Conservation (phyloP, 2,888 invertebrate genomes). For the Drosophila sordidula region DNA sequence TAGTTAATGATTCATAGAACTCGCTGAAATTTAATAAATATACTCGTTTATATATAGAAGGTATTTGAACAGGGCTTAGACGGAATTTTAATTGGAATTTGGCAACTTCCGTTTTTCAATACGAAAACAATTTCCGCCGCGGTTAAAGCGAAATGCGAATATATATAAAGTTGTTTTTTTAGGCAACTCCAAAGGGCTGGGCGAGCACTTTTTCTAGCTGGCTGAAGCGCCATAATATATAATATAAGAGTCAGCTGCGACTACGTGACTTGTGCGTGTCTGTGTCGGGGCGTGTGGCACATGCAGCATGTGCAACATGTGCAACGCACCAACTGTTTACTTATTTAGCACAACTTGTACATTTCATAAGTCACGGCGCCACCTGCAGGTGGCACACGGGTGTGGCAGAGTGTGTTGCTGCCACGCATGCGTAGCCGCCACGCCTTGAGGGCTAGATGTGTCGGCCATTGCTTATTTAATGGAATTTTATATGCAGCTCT, state of each 20-base stretch:
- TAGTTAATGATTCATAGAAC: not conserved
- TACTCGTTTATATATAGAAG: no score
- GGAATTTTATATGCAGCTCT: constrained; percentile 47
- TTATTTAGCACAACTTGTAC: constrained; percentile 77
- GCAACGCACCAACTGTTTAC: constrained; percentile 69
- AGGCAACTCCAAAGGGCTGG: not conserved
- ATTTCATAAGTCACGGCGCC: constrained; percentile 66
- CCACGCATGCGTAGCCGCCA: constrained; percentile 71
- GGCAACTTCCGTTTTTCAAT: constrained; percentile 47
- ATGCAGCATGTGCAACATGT: constrained; percentile 37
- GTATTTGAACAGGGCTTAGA: constrained; percentile 54
- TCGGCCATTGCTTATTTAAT: constrained; percentile 42
- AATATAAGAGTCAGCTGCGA: constrained; percentile 48
- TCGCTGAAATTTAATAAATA: not conserved
- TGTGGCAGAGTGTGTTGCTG: constrained; percentile 25
- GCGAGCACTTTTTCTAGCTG: constrained; percentile 21
- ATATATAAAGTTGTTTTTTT: constrained; percentile 1
- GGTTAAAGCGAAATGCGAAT: constrained; percentile 3
- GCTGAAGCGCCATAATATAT: constrained; percentile 39
- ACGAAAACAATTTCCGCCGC: constrained; percentile 65
- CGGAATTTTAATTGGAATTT: constrained; percentile 64
- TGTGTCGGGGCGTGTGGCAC: constrained; percentile 23
- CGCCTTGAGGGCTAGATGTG: constrained; percentile 28
- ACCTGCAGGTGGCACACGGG: constrained; percentile 16
- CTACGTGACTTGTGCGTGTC: constrained; percentile 64